Base-by-base conservation (phyloP, 2,888 invertebrate species). In the Sinopyrophorus schimmeli region DNA sequence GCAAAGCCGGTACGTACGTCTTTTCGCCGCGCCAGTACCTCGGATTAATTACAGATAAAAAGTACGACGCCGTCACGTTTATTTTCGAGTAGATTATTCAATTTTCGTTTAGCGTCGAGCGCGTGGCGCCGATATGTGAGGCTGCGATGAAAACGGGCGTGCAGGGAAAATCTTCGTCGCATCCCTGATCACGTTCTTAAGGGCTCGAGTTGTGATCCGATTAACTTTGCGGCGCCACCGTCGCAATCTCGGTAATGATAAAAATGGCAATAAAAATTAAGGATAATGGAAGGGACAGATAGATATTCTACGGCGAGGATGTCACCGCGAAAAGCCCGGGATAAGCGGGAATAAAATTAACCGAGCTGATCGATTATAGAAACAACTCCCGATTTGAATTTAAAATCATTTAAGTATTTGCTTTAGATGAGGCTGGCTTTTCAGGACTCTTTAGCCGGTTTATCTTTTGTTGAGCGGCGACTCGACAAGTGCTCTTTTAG, bases 311-410 rank as follows among this genome's bases (percentile, higher is more conserved):
- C 38, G 41, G 47, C 47, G 44, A 43, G 35, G 49, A 50, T 53
- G 42, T 50, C 53, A 49, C 48, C 43, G 38, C 41, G 34, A 43
- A 32, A n/a, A 48, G 50, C 43, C 38, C 30, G 37, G 54, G 68
- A 69, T 67, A 68, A 69, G 64, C 77, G 76, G 75, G 79, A 80
- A 80, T 80, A 78, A 80, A 81, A 81, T 81, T 80, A 80, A 77
- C 77, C 75, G 75, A 78, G 79, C 80, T 80, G 78, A 81, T 81
- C 80, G 79, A 80, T 81, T 80, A 80, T 79, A 79, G 79, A 79
- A 78, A 79, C 61, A 61, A 61, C 54, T 52, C 46, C 23, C 50
- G 43, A 69, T 70, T 71, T 71, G 64, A 71, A 71, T 71, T 71
- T 70, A 67, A 69, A 69, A 70, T 69, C 62, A 70, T 68, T 67